Conservation (phyloP, 2,797 vertebrate species). For the Phataginus tricuspis region DNA sequence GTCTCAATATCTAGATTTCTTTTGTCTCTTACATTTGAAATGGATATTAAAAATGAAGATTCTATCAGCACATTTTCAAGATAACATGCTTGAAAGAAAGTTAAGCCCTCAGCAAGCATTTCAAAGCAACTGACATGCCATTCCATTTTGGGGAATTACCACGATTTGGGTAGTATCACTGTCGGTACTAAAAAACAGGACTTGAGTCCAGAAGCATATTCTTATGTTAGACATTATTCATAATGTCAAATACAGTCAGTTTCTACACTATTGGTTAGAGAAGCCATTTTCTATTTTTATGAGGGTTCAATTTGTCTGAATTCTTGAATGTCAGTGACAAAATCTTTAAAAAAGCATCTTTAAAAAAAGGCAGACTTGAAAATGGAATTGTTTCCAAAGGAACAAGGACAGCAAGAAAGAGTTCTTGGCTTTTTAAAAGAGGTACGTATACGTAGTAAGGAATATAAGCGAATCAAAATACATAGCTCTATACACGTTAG, state of each 20-base stretch:
- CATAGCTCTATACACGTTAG: conserved; percentile 73
- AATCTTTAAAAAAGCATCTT: conserved; percentile 67
- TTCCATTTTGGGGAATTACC: background rate
- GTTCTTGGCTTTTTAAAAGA: conserved; percentile 73
- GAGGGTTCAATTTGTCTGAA: conserved; percentile 64
- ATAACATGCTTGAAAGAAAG: background rate
- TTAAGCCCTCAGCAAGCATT: conserved; percentile 28
- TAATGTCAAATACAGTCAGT: conserved; percentile 15
- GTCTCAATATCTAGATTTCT: conserved; percentile 32
- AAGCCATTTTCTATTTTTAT: conserved; percentile 73
- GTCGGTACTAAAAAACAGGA: background rate
- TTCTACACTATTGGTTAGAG: conserved; percentile 50
- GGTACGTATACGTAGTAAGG: conserved; percentile 62
- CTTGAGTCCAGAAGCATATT: conserved; percentile 1
- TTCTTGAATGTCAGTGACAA: conserved; percentile 59
- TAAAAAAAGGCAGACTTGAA: conserved; percentile 44
- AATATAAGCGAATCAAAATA: conserved; percentile 76
- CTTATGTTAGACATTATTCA: background rate
- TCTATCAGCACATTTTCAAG: conserved; percentile 38
- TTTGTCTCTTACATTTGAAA: conserved; percentile 34
- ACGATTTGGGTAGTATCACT: background rate
- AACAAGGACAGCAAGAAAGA: conserved; percentile 75
- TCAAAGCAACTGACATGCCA: background rate
- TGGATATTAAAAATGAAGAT: conserved; percentile 6
- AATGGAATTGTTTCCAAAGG: conserved; percentile 65